Evolutionary conservation across 53 echinoderm and acorn worm genomes (phyloP).

Genomic region (Echinarachnius parma): DNA sequence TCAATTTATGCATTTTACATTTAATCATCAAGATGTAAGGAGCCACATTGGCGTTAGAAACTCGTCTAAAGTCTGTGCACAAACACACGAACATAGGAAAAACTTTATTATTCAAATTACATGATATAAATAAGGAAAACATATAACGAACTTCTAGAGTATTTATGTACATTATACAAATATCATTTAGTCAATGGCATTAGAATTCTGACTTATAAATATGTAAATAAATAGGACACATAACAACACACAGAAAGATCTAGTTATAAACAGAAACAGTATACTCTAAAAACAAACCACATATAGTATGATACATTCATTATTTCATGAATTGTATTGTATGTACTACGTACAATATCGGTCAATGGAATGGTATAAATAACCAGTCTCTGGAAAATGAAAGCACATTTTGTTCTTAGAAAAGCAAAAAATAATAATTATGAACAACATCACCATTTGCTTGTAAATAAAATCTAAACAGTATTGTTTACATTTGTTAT

Average conservation of each 20-base stretch:
- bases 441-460: too few species aligned
- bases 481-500: too few species aligned
- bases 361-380: too few species aligned
- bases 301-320: too few species aligned
- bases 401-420: too few species aligned
- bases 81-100: conserved; percentile 14
- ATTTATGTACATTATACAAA: conserved; percentile 42
- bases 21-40: conserved; percentile 31
- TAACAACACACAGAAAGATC: not conserved
- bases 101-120: conserved; percentile 11
- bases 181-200: conserved; percentile 34
- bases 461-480: too few species aligned
- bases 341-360: too few species aligned
- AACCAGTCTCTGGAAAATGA: too few species aligned
- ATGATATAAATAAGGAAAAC: conserved; percentile 42
- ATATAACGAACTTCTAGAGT: conserved; percentile 43
- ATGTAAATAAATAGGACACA: conserved; percentile 12
- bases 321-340: too few species aligned
- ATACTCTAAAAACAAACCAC: too few species aligned
- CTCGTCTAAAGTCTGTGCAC: conserved; percentile 32
- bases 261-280: too few species aligned
- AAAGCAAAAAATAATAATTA: too few species aligned
- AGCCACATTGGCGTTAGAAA: not conserved
- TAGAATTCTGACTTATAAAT: not conserved
- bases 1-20: conserved; percentile 19